A percentile compares a stretch with the other conserved stretches of the same genome.
Evolutionary conservation across 2,888 invertebrate species (phyloP).

Genomic region (Agriopis aurantiaria): DNA sequence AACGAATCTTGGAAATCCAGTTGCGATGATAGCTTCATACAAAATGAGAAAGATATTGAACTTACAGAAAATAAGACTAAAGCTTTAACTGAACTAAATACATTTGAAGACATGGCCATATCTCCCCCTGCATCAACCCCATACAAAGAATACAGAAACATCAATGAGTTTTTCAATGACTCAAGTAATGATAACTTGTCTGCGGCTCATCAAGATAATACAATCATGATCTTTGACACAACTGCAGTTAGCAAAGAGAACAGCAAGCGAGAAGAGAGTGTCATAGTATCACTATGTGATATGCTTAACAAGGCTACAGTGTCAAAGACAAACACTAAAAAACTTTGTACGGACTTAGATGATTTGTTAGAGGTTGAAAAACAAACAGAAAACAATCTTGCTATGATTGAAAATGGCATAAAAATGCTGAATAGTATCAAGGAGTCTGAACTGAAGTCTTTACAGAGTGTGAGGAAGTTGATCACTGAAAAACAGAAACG

Average conservation of each 20-base stretch:
- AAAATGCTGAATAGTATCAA: constrained; percentile 61
- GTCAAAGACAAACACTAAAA: constrained; percentile 53
- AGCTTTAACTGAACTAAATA: constrained; percentile 55
- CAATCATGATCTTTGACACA: constrained; percentile 74
- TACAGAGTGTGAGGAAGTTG: constrained; percentile 63
- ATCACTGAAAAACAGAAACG: constrained; percentile 59
- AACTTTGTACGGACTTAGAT: constrained; percentile 58
- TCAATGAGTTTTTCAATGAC: constrained; percentile 69
- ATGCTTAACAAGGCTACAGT: constrained; percentile 71
- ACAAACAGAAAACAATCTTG: constrained; percentile 62
- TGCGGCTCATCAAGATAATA: constrained; percentile 64
- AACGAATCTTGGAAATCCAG: constrained; percentile 73
- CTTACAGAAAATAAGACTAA: constrained; percentile 62
- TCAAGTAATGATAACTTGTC: constrained; percentile 60
- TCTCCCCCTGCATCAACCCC: constrained; percentile 75
- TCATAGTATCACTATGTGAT: constrained; percentile 74
- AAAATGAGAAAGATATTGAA: constrained; percentile 73
- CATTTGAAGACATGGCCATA: constrained; percentile 65
- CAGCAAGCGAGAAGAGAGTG: constrained; percentile 69
- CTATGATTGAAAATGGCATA: constrained; percentile 66
- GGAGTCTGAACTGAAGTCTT: constrained; percentile 63
- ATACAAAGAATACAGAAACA: constrained; percentile 72
- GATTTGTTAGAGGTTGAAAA: constrained; percentile 65
- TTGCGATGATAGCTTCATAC: constrained; percentile 75
- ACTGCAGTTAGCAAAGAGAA: constrained; percentile 50